Evolutionary conservation across 2,113 vertebrate species (phyloP).

Genomic region (Nothocercus nigrocapillus): DNA sequence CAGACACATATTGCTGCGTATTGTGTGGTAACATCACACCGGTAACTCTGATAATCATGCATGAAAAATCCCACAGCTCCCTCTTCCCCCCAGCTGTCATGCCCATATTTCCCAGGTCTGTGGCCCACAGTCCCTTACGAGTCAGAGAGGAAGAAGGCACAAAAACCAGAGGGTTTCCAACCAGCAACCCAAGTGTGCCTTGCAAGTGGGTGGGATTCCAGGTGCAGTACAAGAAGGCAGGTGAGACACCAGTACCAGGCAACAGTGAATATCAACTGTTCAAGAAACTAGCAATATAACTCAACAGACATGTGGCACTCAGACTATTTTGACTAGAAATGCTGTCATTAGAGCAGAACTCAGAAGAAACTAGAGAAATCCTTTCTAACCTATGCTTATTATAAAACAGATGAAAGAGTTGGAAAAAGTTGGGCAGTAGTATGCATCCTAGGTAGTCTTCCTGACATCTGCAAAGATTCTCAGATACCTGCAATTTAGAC

Average conservation of each 20-base stretch:
- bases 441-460: neutral
- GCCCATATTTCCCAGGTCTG: neutral
- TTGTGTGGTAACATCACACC: accelerated
- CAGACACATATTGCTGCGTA: neutral
- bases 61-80: neutral
- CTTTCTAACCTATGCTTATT: neutral
- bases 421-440: neutral
- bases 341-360: neutral
- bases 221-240: accelerated
- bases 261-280: neutral
- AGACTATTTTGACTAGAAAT: neutral
- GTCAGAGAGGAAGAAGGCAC: accelerated
- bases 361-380: neutral
- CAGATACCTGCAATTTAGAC: neutral
- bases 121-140: neutral
- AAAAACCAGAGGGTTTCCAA: neutral
- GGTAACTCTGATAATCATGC: neutral
- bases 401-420: accelerated
- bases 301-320: neutral
- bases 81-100: neutral
- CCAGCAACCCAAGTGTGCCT: accelerated
- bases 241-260: neutral
- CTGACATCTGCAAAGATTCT: neutral
- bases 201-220: neutral
- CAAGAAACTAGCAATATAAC: neutral